These are phyloP conservation scores for Polietes domitor DNA, from an alignment of 2,888 invertebrate genomes.

Conservation along the genomic window DNA sequence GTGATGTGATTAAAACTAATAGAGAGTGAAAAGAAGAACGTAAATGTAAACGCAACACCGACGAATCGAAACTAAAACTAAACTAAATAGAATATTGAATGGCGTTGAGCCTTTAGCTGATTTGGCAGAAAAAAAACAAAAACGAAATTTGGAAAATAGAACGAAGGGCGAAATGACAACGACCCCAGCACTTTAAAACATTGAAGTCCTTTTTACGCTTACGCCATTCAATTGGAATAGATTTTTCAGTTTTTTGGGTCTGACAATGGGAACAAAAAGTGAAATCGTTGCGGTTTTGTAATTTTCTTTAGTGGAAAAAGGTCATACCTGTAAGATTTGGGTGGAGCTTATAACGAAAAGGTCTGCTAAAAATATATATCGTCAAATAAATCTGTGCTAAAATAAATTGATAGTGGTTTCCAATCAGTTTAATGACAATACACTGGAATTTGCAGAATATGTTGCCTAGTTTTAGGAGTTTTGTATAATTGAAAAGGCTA, in stretches of 20 bases:
- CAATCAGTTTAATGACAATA: too few species aligned
- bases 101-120: conserved; percentile 15
- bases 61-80: not conserved
- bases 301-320: too few species aligned
- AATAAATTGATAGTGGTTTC: too few species aligned
- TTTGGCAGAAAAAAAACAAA: conserved; percentile 38
- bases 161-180: not conserved
- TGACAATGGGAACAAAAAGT: conserved; percentile 1
- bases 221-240: not conserved
- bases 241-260: not conserved
- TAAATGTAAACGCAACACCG: conserved; percentile 15
- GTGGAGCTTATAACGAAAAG: too few species aligned
- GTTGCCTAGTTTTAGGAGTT: too few species aligned
- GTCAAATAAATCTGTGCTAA: too few species aligned
- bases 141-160: not conserved
- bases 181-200: not conserved
- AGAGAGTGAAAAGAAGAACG: conserved; percentile 40
- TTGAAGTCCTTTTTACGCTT: not conserved
- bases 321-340: too few species aligned
- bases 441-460: too few species aligned
- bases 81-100: not conserved
- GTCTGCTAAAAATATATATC: too few species aligned
- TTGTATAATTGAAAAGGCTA: too few species aligned
- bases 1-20: conserved; percentile 61
- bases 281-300: conserved; percentile 10